Base-by-base conservation (phyloP, 2,113 vertebrate genomes). In the Campylomormyrus tamandua region DNA sequence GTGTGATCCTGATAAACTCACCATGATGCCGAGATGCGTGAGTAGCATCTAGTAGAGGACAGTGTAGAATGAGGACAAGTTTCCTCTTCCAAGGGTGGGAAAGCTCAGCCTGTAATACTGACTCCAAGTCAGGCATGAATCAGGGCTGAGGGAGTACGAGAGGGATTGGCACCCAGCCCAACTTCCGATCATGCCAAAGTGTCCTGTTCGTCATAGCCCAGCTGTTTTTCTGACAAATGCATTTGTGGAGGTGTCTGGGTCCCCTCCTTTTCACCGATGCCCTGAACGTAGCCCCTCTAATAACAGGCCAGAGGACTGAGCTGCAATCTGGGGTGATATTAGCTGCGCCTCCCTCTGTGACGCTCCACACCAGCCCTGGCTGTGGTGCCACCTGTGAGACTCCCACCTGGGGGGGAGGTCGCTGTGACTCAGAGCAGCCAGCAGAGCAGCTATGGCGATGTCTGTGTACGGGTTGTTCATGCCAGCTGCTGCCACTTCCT, bases 1-100 rank as follows among this genome's bases (percentile, higher is more conserved):
- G 49, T 39, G 27, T 90, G 50, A 88, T 83, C 58, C 80, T 90
- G 90, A 56, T 88, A 83, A 48, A 56, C 50, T 35, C 88, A 21
- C 53, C 48, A 50, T 80, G 83, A 88, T 9, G 27, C 85, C 17
- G 35, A 31, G 49, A 35, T 88, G 66, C n/a, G 21, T 17, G 52
- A 56, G 53, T 56, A 56, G 13, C 50, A 19, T 15, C 52, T 58
- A 66, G 19, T 53, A 70, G 45, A 31, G 8, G 15, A 31, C 27
- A 53, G 70, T 80, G 48, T 35, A 46, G 88, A 27, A 27, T 89
- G 66, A 52, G 7, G 24, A 50, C 49, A n/a, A 31, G 49, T 5
- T 50, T 50, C 46, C n/a, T 50, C 15, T 35, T 46, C n/a, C 1
- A 0, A n/a, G 27, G 13, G 85, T 49, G 24, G 11, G 15, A 35